A percentile compares a stretch with the other conserved stretches of the same genome.
phyloP scores from a whole-genome alignment of 1,140 invertebrate species.

The Pantala flavescens region DNA sequence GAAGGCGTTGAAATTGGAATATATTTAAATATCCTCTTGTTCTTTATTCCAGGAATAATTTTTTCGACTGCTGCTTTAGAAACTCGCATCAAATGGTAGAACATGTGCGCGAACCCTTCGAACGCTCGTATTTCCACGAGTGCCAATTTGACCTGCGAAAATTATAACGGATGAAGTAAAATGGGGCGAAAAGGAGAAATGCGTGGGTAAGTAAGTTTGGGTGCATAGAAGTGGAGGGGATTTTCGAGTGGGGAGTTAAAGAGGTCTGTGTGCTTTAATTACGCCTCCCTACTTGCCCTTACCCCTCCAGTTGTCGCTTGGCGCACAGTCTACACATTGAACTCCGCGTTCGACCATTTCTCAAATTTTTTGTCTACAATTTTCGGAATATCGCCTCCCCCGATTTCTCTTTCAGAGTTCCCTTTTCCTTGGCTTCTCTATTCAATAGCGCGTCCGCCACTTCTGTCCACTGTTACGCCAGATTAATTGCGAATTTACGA shows the following conservation, averaged over 20 bases:
- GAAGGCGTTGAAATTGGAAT: too few relatives aligned
- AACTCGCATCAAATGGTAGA: not conserved
- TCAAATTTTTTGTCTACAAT: not conserved
- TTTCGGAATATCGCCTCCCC: not conserved
- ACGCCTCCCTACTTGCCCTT: not conserved
- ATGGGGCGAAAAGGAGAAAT: not conserved
- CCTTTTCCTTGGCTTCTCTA: not conserved
- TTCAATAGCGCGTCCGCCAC: too few relatives aligned
- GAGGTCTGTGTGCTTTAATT: not conserved
- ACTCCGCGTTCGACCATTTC: not conserved
- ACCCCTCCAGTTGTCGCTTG: too few relatives aligned
- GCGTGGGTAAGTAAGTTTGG: not conserved
- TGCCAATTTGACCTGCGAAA: slow-evolving; percentile 4
- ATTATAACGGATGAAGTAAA: not conserved
- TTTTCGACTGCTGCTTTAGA: too few relatives aligned
- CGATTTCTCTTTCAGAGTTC: not conserved
- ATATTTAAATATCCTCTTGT: too few relatives aligned
- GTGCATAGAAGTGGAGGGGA: not conserved
- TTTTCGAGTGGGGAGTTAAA: not conserved
- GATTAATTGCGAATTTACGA: too few relatives aligned
- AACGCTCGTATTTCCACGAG: not conserved
- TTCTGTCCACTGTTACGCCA: too few relatives aligned
- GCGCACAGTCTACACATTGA: too few relatives aligned
- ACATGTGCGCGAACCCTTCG: not conserved
- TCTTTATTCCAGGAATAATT: too few relatives aligned